Percentiles rank a stretch among this genome's conserved stretches.
Evolutionary conservation across 1,140 invertebrate species (phyloP).

Genomic region (Cotesia vestalis): DNA sequence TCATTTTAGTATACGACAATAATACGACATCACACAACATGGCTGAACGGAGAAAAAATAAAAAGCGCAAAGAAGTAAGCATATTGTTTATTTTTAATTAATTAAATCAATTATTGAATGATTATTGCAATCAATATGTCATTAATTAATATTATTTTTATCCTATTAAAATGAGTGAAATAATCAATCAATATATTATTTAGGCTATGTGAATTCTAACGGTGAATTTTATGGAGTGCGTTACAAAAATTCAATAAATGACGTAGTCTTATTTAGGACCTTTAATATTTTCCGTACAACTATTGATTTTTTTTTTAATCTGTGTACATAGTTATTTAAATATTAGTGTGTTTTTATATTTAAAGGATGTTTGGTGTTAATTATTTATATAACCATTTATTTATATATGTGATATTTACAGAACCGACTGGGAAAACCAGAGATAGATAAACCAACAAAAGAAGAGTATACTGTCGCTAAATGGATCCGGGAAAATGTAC

Average conservation of each 20-base stretch:
- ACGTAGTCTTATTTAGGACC: background rate
- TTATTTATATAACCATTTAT: background rate
- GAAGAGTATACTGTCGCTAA: constrained; percentile 93
- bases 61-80: constrained; percentile 79
- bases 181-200: background rate
- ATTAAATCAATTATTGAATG: background rate
- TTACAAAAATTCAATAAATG: constrained; percentile 4
- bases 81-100: constrained; percentile 43
- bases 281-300: background rate
- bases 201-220: background rate
- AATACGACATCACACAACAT: constrained; percentile 65
- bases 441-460: constrained; percentile 81
- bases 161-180: background rate
- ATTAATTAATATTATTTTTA: background rate
- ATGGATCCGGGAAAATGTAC: constrained; percentile 92
- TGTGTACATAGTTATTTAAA: constrained; percentile 2
- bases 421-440: constrained; percentile 69
- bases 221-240: constrained; percentile 10
- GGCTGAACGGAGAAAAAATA: constrained; percentile 79
- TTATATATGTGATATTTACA: constrained; percentile 49
- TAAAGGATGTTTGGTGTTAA: background rate
- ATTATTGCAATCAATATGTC: constrained; percentile 15
- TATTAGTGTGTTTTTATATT: background rate
- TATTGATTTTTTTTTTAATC: background rate
- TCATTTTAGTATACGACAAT: constrained; percentile 39